These are phyloP conservation scores for Struthio camelus DNA, from an alignment of 2,113 vertebrate genomes.

Conservation along the genomic window DNA sequence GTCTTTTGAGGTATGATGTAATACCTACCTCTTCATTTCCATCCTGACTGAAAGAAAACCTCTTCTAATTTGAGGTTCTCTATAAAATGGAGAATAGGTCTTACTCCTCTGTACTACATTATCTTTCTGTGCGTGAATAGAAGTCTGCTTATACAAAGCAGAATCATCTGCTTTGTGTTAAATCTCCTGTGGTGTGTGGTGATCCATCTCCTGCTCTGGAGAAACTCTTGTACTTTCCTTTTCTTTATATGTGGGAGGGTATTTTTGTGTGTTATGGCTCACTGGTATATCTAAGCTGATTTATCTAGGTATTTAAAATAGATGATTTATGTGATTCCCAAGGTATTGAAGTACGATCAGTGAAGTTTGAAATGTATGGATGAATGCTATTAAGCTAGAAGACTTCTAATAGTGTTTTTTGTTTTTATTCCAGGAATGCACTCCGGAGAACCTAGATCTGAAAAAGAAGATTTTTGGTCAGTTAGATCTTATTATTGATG, in stretches of 20 bases:
- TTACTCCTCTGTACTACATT: not conserved
- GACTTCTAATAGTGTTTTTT: not conserved
- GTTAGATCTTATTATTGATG: slow-evolving; percentile 80
- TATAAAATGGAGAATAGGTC: not conserved
- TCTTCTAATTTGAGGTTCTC: not conserved
- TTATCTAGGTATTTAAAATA: not conserved
- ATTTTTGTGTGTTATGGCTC: not conserved
- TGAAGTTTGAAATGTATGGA: not conserved
- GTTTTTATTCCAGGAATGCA: slow-evolving; percentile 85
- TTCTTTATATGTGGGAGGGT: not conserved
- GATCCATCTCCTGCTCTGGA: not conserved
- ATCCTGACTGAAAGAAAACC: not conserved
- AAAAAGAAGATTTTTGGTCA: slow-evolving; percentile 89
- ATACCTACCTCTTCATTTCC: not conserved
- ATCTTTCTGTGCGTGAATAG: not conserved
- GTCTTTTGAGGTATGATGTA: not conserved
- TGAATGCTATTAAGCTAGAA: not conserved
- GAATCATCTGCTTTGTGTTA: not conserved
- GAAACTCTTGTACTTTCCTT: not conserved
- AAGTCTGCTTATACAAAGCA: not conserved
- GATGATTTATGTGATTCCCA: not conserved
- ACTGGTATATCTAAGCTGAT: not conserved
- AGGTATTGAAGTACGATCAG: not conserved
- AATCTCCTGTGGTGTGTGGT: not conserved
- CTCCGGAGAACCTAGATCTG: slow-evolving; percentile 88